Conservation (phyloP, 2,113 vertebrate species). For the Pachyramphus minor region DNA sequence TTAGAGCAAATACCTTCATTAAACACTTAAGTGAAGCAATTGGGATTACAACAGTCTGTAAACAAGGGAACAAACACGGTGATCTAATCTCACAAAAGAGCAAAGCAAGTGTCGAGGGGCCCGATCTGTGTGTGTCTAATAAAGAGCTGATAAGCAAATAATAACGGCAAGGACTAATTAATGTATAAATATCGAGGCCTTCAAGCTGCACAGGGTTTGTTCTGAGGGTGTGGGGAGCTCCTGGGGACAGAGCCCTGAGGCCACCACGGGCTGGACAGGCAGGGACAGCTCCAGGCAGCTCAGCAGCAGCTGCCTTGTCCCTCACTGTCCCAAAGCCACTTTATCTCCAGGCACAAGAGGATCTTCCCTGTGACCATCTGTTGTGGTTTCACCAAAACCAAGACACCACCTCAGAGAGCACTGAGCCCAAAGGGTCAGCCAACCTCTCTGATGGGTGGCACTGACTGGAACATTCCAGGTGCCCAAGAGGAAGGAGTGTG, state of each 20-base stretch:
- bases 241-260: neutral
- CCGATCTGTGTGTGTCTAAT: neutral
- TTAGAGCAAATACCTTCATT: slow-evolving; percentile 53
- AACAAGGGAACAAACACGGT: neutral
- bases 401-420: neutral
- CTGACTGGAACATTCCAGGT: neutral
- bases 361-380: neutral
- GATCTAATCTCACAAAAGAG: neutral
- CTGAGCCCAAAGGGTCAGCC: fast-evolving
- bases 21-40: slow-evolving; percentile 13
- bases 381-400: neutral
- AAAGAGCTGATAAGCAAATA: neutral
- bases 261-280: neutral
- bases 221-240: neutral
- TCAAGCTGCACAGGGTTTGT: neutral
- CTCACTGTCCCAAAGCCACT: neutral
- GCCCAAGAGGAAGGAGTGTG: neutral
- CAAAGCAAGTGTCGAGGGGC: neutral
- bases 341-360: neutral
- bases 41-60: neutral
- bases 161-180: neutral
- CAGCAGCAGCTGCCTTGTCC: neutral
- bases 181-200: neutral
- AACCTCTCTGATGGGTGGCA: neutral
- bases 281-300: neutral